Base-by-base conservation (phyloP, 35 echinoderm and acorn worm species). In the Anneissia japonica region DNA sequence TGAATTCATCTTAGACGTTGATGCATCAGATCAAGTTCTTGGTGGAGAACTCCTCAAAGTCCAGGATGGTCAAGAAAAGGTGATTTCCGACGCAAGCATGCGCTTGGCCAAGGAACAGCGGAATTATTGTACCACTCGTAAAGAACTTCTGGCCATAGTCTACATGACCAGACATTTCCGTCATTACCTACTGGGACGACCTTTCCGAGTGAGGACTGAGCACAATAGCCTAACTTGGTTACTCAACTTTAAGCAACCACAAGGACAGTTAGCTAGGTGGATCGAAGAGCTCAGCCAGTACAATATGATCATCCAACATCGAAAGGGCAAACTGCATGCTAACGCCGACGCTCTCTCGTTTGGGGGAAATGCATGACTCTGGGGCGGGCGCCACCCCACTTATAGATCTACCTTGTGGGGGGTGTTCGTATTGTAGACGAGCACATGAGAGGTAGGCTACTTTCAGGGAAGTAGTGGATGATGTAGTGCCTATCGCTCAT, bases 211-310 rank as follows among this genome's bases (percentile, higher is more conserved):
- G 0, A 0, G 87, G 16, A 82, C 87, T 3, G 87, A 83, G n/a
- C 87, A 89, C 46, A 83, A 76, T n/a, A 89, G 87, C 72, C 34
- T 82, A 73, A 73, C 46, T 14, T 89, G 87, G 87, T 32, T 89
- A 26, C 37, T 83, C 21, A 34, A 74, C 11, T 89, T 89, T 37
- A 83, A 84, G 46, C 5, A 80, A 80, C 38, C 77, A 26, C 74
- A 38, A 37, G 72, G 83, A 3, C 83, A 85, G 31, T 19, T 85
- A 0, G 64, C 46, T 37, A 1, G 83, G 30, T 85, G 83, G 83
- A 73, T 85, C 23, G 83, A 75, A 29, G 83, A 85, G 35, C 83
- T 85, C 2, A 85, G 83, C 73, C 40, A 45, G 40, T 85, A 85
- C 35, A 74, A 85, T 36, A 74, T 85, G 31, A 30, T 55, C 9